A percentile compares a stretch with the other conserved stretches of the same genome.
Evolutionary conservation across 2,797 vertebrate species (phyloP).

Genomic region (Amblyopsis hoosieri): DNA sequence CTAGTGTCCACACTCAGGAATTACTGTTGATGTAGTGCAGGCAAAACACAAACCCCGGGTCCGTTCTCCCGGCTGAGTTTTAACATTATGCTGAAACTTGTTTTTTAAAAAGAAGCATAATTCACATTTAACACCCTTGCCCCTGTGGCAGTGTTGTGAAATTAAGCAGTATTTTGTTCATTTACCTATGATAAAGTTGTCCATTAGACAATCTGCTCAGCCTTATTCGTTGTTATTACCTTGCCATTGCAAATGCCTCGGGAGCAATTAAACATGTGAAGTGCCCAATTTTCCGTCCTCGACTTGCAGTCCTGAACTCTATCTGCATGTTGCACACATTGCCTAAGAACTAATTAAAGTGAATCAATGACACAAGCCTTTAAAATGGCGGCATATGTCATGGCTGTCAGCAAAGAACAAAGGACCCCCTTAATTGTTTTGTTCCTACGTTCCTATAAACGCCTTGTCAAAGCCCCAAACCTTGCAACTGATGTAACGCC

Average conservation of each 20-base stretch:
- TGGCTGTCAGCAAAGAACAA: slow-evolving; percentile 71
- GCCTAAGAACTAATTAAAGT: slow-evolving; percentile 81
- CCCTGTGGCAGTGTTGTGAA: slow-evolving; percentile 66
- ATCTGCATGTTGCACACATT: slow-evolving; percentile 68
- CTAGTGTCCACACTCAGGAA: slow-evolving; percentile 27
- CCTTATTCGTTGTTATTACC: slow-evolving; percentile 69
- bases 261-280: slow-evolving; percentile 78
- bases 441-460: slow-evolving; percentile 73
- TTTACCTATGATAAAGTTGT: slow-evolving; percentile 70
- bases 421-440: slow-evolving; percentile 82
- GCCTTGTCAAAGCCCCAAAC: slow-evolving; percentile 68
- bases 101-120: slow-evolving; percentile 48
- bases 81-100: slow-evolving; percentile 45
- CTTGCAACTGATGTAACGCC: slow-evolving; percentile 52
- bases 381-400: slow-evolving; percentile 75
- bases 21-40: slow-evolving; percentile 19
- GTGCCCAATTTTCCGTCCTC: slow-evolving; percentile 73
- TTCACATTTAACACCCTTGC: slow-evolving; percentile 57
- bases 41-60: slow-evolving; percentile 41
- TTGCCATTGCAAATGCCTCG: slow-evolving; percentile 65
- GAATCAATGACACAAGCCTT: slow-evolving; percentile 79
- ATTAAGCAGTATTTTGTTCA: slow-evolving; percentile 68
- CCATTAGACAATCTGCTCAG: slow-evolving; percentile 70
- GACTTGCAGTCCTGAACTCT: slow-evolving; percentile 67
- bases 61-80: slow-evolving; percentile 35